These are phyloP conservation scores for Psittacara wagleri DNA, from an alignment of 2,113 vertebrate genomes.

Conservation along the genomic window DNA sequence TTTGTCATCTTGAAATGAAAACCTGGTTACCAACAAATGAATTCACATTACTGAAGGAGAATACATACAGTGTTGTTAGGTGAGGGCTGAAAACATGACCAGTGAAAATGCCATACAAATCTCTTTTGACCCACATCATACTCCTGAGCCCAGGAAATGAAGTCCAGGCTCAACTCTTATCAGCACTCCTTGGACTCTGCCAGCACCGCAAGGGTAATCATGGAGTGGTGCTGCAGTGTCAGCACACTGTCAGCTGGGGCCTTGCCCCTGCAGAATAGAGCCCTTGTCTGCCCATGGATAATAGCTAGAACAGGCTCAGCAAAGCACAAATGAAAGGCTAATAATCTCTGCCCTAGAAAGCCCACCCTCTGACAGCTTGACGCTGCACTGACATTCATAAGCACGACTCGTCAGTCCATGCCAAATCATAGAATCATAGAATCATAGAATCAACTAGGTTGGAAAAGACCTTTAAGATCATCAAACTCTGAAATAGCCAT, in stretches of 20 bases:
- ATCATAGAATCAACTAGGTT: neutral
- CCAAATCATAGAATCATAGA: neutral
- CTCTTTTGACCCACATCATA: neutral
- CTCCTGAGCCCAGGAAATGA: neutral
- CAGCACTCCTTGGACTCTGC: neutral
- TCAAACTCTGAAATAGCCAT: neutral
- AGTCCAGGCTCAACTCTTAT: neutral
- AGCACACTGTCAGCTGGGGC: fast-evolving
- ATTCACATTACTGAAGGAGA: neutral
- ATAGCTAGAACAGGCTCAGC: neutral
- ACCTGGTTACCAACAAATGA: neutral
- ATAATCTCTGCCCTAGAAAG: neutral
- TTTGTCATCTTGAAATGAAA: neutral
- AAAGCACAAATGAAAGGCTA: constrained; percentile 13
- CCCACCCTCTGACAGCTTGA: neutral
- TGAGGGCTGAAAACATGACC: neutral
- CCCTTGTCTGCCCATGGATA: neutral
- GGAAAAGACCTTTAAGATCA: neutral
- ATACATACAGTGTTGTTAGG: neutral
- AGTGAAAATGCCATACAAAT: neutral
- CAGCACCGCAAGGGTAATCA: neutral
- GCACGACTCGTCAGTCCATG: fast-evolving
- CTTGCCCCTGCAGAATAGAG: neutral
- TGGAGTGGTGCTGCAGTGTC: fast-evolving
- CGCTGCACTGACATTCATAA: neutral